These are phyloP conservation scores for Siniperca scherzeri DNA, from an alignment of 2,797 vertebrate species.

Conservation along the genomic window DNA sequence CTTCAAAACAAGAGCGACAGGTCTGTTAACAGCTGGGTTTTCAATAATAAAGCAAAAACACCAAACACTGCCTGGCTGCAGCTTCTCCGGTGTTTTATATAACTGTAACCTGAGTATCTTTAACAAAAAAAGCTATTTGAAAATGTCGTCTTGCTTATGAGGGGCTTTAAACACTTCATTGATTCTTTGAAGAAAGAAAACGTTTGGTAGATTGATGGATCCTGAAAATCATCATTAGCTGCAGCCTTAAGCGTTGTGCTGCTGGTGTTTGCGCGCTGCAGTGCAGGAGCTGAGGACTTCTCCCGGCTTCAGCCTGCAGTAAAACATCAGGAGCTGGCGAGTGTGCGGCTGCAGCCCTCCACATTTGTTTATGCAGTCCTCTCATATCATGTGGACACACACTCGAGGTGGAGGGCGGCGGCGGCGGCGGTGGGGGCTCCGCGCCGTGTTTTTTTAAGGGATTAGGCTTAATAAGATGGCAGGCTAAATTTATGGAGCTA, in stretches of 20 bases:
- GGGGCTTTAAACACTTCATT: background rate
- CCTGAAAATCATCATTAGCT: background rate
- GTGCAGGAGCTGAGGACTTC: conserved; percentile 14
- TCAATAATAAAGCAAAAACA: no score
- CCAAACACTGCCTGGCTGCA: no score
- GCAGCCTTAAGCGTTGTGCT: background rate
- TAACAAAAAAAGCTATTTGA: background rate
- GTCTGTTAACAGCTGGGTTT: no score
- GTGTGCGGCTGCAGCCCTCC: conserved; percentile 12
- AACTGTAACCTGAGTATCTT: background rate
- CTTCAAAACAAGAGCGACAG: no score
- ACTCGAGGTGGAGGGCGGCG: conserved; percentile 24
- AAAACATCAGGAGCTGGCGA: background rate
- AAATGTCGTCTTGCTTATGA: background rate
- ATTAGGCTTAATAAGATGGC: conserved; percentile 70
- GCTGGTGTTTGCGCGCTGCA: background rate
- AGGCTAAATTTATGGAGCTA: conserved; percentile 69
- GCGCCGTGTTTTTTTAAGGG: conserved; percentile 56
- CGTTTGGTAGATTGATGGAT: background rate
- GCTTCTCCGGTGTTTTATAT: no score
- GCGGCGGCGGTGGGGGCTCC: background rate
- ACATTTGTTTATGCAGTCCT: conserved; percentile 33
- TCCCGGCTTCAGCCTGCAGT: conserved; percentile 1
- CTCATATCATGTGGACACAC: conserved; percentile 52
- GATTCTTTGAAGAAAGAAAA: background rate